A percentile compares a stretch with the other conserved stretches of the same genome.
phyloP scores from a whole-genome alignment of 2,888 invertebrate species.

The Oscheius sp. region DNA sequence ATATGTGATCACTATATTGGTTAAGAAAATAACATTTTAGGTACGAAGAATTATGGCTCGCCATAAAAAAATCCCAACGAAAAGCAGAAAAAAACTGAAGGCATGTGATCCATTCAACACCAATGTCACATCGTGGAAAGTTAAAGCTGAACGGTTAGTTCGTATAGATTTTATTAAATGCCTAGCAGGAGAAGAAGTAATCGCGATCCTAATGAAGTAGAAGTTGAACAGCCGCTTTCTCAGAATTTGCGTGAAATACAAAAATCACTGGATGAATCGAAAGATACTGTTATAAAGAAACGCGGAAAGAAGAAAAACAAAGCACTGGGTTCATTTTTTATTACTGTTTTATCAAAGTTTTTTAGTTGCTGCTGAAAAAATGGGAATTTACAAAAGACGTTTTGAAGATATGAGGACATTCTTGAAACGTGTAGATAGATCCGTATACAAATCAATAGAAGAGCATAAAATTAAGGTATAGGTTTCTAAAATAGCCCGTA shows the following conservation, averaged over 20 bases:
- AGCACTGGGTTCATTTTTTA: conserved; percentile 38
- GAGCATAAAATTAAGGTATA: conserved; percentile 46
- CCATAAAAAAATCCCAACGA: conserved; percentile 56
- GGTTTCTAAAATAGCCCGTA: not conserved
- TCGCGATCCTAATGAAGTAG: conserved; percentile 32
- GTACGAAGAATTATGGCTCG: conserved; percentile 1
- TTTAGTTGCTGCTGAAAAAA: conserved; percentile 47
- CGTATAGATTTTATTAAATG: conserved; percentile 16
- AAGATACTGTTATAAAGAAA: conserved; percentile 39
- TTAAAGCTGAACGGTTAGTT: conserved; percentile 30
- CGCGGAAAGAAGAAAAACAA: conserved; percentile 49
- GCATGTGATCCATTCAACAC: conserved; percentile 60
- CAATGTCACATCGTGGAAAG: conserved; percentile 42
- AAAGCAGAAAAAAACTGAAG: conserved; percentile 63
- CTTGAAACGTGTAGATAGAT: conserved; percentile 41
- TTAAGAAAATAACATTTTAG: not conserved
- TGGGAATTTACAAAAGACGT: conserved; percentile 46
- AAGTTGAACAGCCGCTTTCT: conserved; percentile 45
- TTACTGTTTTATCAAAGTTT: not conserved
- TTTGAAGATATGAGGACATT: conserved; percentile 52
- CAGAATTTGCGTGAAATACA: conserved; percentile 42
- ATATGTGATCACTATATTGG: not conserved
- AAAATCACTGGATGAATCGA: not conserved
- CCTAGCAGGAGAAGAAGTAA: conserved; percentile 36
- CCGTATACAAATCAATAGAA: conserved; percentile 37